Base-by-base conservation (phyloP, 2,113 vertebrate genomes). In the Gasterosteus aculeatus region DNA sequence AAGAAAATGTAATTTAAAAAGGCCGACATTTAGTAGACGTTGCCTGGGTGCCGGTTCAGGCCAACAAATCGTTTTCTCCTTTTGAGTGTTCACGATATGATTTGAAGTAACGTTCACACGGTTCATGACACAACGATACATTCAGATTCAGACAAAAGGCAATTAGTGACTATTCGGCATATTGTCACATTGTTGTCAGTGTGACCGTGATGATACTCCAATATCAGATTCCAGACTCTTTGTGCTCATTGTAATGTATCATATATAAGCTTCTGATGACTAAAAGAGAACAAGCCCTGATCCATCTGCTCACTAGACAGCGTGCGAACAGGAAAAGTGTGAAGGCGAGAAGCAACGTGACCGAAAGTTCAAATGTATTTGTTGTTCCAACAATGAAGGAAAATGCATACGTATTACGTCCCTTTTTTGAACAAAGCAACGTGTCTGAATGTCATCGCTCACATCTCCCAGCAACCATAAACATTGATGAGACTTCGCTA, bases 401-500 rank as follows among this genome's bases (percentile, higher is more conserved):
- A 46, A 46, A 46, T 46, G 1, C 6, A 15, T 10, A n/a, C 10
- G 10, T 3, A n/a, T 51, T 12, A 10, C 41, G 2, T 42, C 2
- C 11, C 11, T 42, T 42, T 41, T 42, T 11, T 42, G 58, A 85
- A 83, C 19, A 2, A 67, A 56, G 64, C 26, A 16, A 35, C 39
- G 56, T 85, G 33, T 72, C 56, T 72, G 72, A 89, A 82, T 85
- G 81, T 82, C 87, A 84, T 58, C 41, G 46, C 73, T 77, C 72
- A 69, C 80, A 75, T 88, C 85, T 72, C 67, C 22, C 57, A 64
- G 22, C 75, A 75, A 26, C 75, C 76, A 88, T 85, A 85, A 92
- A 89, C 87, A 83, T 67, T 80, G 86, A 89, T 83, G 87, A 88
- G 80, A 77, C 74, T 57, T 41, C 19, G 61, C 69, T 87, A 57